Percentiles rank a stretch among this genome's conserved stretches.
phyloP scores from a whole-genome alignment of 2,888 invertebrate species.

The Polydesmus complanatus region DNA sequence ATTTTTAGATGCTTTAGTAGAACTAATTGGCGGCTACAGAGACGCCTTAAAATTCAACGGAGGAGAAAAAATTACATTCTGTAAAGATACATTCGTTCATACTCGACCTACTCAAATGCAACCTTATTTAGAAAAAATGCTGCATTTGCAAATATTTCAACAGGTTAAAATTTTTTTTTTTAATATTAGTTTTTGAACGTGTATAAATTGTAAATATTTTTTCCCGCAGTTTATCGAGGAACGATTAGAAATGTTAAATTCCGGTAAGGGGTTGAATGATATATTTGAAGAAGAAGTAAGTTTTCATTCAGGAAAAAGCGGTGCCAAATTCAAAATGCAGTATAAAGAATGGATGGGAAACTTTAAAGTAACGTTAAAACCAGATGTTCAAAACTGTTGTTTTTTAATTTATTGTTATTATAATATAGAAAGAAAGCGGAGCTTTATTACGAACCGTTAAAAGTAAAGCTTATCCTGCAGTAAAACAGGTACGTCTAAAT shows the following conservation, averaged over 20 bases:
- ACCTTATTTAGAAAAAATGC: conserved; percentile 75
- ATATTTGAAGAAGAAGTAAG: conserved; percentile 86
- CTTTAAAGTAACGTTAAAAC: conserved; percentile 46
- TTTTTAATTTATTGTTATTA: not conserved
- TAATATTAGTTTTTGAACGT: not conserved
- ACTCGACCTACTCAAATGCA: conserved; percentile 71
- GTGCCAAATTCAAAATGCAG: conserved; percentile 42
- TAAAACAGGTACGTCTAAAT: conserved; percentile 57
- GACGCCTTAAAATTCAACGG: conserved; percentile 65
- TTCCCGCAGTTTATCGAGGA: conserved; percentile 77
- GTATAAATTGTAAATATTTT: conserved; percentile 5
- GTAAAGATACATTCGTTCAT: conserved; percentile 71
- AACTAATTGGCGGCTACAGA: conserved; percentile 84
- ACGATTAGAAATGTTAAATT: conserved; percentile 76
- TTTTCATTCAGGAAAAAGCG: conserved; percentile 48
- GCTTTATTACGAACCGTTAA: conserved; percentile 75
- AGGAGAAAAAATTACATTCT: conserved; percentile 65
- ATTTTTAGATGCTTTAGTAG: conserved; percentile 78
- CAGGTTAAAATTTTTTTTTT: conserved; percentile 44
- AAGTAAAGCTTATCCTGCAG: conserved; percentile 84
- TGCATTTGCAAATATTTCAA: conserved; percentile 85
- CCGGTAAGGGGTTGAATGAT: conserved; percentile 83
- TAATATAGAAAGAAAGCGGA: conserved; percentile 47
- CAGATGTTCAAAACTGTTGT: not conserved
- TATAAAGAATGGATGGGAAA: conserved; percentile 68